These are phyloP conservation scores for Petrolisthes manimaculis DNA, from an alignment of 2,888 invertebrate genomes.

Conservation along the genomic window DNA sequence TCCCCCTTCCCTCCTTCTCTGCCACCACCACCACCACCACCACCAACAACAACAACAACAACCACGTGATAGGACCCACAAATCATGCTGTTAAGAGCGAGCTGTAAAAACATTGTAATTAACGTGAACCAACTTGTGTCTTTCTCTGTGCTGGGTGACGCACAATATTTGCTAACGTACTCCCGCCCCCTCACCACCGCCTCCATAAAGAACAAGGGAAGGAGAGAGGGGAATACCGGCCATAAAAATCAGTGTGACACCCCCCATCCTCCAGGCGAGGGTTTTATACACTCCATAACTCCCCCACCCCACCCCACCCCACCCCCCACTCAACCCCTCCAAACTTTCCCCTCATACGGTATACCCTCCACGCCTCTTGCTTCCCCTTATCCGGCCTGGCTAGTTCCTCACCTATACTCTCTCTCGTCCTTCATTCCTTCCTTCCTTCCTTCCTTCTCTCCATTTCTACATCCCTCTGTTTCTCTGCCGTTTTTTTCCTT, in stretches of 20 bases:
- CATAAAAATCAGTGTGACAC: slow-evolving; percentile 36
- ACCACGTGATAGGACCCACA: slow-evolving; percentile 7
- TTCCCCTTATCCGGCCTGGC: neutral
- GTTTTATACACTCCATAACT: slow-evolving; percentile 14
- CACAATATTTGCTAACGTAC: slow-evolving; percentile 27
- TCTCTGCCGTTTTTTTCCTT: neutral
- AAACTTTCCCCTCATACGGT: neutral
- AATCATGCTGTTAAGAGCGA: slow-evolving; percentile 27
- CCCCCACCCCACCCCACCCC: neutral
- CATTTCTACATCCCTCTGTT: neutral
- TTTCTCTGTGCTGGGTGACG: slow-evolving; percentile 27
- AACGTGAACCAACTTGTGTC: slow-evolving; percentile 31
- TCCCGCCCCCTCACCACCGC: neutral
- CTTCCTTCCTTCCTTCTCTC: neutral
- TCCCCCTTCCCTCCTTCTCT: neutral
- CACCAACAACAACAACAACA: no score
- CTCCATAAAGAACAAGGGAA: slow-evolving; percentile 24
- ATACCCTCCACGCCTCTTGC: neutral
- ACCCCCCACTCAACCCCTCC: neutral
- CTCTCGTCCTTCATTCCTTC: neutral
- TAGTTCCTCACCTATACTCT: neutral
- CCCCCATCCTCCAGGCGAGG: slow-evolving; percentile 14
- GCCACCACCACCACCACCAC: neutral
- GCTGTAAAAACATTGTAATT: slow-evolving; percentile 29
- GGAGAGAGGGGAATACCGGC: slow-evolving; percentile 21